Conservation (phyloP, 2,113 vertebrate genomes). For the Ovis canadensis region DNA sequence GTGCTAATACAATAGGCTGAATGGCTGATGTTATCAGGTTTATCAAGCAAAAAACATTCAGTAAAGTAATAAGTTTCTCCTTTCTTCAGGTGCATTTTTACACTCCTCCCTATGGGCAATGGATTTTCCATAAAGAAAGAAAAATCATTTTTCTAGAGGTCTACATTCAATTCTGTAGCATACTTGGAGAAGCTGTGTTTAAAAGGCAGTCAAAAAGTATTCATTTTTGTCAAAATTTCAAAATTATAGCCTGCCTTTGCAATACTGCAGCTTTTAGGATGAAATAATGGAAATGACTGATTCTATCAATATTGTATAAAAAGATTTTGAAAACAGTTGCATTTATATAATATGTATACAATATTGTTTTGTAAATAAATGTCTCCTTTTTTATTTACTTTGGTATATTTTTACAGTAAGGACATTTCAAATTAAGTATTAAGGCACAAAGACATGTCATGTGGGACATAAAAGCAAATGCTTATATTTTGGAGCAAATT, state of each 20-base stretch:
- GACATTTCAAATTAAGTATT: constrained; percentile 82
- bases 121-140: constrained; percentile 69
- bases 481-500: constrained; percentile 81
- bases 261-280: constrained; percentile 90
- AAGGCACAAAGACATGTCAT: constrained; percentile 83
- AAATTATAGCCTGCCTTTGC: constrained; percentile 82
- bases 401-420: constrained; percentile 87
- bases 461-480: constrained; percentile 86
- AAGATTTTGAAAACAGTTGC: constrained; percentile 92
- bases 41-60: neutral
- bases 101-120: constrained; percentile 71
- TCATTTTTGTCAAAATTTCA: constrained; percentile 78
- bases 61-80: constrained; percentile 17
- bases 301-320: constrained; percentile 94
- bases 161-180: constrained; percentile 49
- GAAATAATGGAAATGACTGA: constrained; percentile 90
- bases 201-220: constrained; percentile 70
- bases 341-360: constrained; percentile 94
- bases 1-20: constrained; percentile 79
- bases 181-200: constrained; percentile 44
- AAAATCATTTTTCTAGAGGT: constrained; percentile 51
- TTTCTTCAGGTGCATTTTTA: constrained; percentile 73
- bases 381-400: constrained; percentile 92
- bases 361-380: constrained; percentile 92
- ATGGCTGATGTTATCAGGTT: neutral